Percentiles rank a stretch among this genome's conserved stretches.
Conservation (phyloP, 2,888 invertebrate species). For the Strigamia transsilvanica region DNA sequence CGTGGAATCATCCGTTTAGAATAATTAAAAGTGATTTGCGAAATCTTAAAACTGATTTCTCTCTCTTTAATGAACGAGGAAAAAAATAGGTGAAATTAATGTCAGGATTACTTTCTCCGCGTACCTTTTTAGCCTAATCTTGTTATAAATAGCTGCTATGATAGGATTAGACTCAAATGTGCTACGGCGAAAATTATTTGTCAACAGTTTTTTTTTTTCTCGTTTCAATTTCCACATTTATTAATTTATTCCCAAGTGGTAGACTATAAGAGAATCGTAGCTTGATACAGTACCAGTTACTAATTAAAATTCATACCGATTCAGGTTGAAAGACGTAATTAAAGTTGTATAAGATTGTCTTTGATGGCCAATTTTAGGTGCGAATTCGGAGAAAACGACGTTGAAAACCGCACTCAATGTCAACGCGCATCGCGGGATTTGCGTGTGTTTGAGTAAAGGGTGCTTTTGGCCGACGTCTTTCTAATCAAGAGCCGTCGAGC, state of each 20-base stretch:
- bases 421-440: slow-evolving; percentile 36
- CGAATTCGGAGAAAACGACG: slow-evolving; percentile 1
- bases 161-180: too few species aligned
- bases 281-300: not conserved
- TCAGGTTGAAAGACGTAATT: slow-evolving; percentile 4
- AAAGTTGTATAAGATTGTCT: slow-evolving; percentile 4
- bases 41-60: too few species aligned
- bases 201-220: too few species aligned
- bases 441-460: slow-evolving; percentile 37
- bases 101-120: too few species aligned
- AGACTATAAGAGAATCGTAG: not conserved
- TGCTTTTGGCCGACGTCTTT: slow-evolving; percentile 37
- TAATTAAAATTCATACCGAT: slow-evolving; percentile 6
- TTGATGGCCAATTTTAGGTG: slow-evolving; percentile 1
- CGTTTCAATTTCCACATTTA: not conserved
- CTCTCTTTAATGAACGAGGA: too few species aligned
- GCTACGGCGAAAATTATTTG: too few species aligned
- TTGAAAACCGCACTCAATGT: slow-evolving; percentile 21
- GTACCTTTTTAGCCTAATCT: too few species aligned
- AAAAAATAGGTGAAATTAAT: too few species aligned
- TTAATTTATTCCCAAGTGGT: slow-evolving; percentile 8
- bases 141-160: too few species aligned
- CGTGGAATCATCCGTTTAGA: too few species aligned
- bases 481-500: slow-evolving; percentile 49
- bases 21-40: too few species aligned